Evolutionary conservation across 2,797 vertebrate genomes (phyloP), one percentile per base, ranked within the genome.

Genomic region (Pogoniulus pusillus): DNA sequence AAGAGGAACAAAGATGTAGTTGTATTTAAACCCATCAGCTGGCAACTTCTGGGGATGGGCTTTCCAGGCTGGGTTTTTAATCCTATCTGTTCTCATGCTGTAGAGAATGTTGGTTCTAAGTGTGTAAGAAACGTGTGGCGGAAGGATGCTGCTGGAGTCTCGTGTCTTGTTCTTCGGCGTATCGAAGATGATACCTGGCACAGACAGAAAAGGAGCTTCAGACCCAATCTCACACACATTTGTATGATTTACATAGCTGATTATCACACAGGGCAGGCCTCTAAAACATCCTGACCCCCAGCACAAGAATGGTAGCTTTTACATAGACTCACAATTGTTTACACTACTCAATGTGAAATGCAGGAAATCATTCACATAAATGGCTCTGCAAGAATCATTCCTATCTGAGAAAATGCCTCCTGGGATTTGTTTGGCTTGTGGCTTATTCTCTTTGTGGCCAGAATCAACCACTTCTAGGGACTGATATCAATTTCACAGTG

Each of bases 1-100:
- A 77, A 98, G 77, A 19, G 97, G 97, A 64, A 96, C 83, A 57
- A 98, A 98, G 43, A 98, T 57, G 34, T 97, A 95, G 71, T 97
- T 98, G 34, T 98, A 98, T 74, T 95, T 97, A 93, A 97, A 97
- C 2, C 96, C 96, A 5, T 85, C 85, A 6, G 96, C 91, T 16
- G 97, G 97, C 32, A 98, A 32, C 57, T 57, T 97, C 66, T 96
- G 97, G 16, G 97, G 97, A 69, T 98, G 96, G 18, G 96, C 96
- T 90, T 96, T 97, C 97, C 97, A 98, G 0, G 12, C 30, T 29
- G 97, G 97, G 15, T 97, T 97, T 95, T 96, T 90, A 39, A 94
- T 87, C 71, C 95, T 4, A 77, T 98, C 97, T 0, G 96, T 98
- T 71, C 97, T 96, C 96, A 97, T 95, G 85, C 97, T 98, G 8